phyloP scores from a whole-genome alignment of 2,888 invertebrate genomes.

The Meandrusa payeni region DNA sequence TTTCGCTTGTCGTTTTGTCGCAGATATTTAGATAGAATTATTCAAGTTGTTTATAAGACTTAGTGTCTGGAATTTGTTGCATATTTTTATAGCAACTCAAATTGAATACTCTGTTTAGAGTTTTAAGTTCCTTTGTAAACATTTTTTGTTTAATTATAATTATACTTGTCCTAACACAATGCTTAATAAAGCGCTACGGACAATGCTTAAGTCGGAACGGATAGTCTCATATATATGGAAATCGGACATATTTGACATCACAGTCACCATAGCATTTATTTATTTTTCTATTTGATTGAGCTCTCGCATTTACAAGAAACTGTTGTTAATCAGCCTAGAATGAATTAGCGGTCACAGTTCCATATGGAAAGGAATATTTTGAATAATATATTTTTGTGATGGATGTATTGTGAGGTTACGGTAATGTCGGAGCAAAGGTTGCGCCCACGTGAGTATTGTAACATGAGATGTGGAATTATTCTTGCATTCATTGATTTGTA shows the following conservation, averaged over 20 bases:
- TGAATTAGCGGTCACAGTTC: slow-evolving; percentile 63
- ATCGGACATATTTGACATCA: neutral
- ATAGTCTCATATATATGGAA: neutral
- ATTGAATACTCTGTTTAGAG: neutral
- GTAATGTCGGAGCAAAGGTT: slow-evolving; percentile 26
- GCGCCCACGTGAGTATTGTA: slow-evolving; percentile 44
- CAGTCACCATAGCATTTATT: slow-evolving; percentile 33
- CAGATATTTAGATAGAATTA: slow-evolving; percentile 9
- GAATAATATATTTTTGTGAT: slow-evolving; percentile 73
- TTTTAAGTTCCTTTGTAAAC: slow-evolving; percentile 1
- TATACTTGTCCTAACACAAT: neutral
- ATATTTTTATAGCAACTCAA: slow-evolving; percentile 4
- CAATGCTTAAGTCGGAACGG: neutral
- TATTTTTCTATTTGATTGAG: slow-evolving; percentile 25
- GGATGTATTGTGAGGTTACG: slow-evolving; percentile 59
- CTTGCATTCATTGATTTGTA: slow-evolving; percentile 76
- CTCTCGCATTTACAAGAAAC: slow-evolving; percentile 38
- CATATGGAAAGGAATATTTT: slow-evolving; percentile 60
- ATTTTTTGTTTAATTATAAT: slow-evolving; percentile 2
- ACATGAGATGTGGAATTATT: slow-evolving; percentile 60
- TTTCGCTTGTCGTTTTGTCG: slow-evolving; percentile 17
- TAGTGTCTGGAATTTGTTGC: slow-evolving; percentile 6
- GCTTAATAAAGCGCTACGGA: neutral
- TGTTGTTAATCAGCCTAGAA: slow-evolving; percentile 41
- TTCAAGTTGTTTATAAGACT: slow-evolving; percentile 15